These are phyloP conservation scores for Sturnus vulgaris DNA, from an alignment of 2,113 vertebrate species.

Conservation along the genomic window DNA sequence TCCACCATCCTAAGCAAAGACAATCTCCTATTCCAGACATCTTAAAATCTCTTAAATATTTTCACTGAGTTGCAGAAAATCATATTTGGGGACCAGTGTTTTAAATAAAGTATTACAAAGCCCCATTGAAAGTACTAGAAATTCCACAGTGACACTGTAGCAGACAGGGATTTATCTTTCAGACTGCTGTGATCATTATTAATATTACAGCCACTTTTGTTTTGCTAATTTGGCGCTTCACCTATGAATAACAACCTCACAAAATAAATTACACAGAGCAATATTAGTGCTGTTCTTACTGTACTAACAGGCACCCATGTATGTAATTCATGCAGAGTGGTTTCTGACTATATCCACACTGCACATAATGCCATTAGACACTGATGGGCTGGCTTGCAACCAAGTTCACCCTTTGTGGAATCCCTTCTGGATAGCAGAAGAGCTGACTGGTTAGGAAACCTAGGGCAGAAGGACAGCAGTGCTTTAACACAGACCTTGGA, in stretches of 20 bases:
- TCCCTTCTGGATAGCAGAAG: background rate
- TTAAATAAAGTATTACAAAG: background rate
- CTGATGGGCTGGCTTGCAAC: conserved; percentile 4
- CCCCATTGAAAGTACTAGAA: background rate
- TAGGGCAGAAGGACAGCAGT: background rate
- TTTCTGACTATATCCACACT: conserved; percentile 1
- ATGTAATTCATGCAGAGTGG: conserved; percentile 21
- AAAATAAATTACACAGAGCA: conserved; percentile 41
- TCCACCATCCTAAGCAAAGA: background rate
- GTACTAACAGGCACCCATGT: conserved; percentile 37
- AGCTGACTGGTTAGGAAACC: background rate
- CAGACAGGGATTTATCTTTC: conserved; percentile 29
- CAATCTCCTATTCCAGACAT: background rate
- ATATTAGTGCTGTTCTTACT: conserved; percentile 31
- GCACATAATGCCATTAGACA: conserved; percentile 28
- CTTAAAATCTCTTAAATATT: background rate
- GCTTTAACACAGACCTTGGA: background rate
- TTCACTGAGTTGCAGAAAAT: background rate
- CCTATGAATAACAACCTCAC: conserved; percentile 44
- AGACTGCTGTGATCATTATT: conserved; percentile 6
- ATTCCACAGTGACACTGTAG: conserved; percentile 13
- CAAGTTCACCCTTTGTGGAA: background rate
- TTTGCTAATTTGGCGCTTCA: conserved; percentile 58
- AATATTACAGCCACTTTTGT: conserved; percentile 51
- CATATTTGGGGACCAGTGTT: background rate